Evolutionary conservation across 2,797 vertebrate species (phyloP).

Genomic region (Channallabes apus): DNA sequence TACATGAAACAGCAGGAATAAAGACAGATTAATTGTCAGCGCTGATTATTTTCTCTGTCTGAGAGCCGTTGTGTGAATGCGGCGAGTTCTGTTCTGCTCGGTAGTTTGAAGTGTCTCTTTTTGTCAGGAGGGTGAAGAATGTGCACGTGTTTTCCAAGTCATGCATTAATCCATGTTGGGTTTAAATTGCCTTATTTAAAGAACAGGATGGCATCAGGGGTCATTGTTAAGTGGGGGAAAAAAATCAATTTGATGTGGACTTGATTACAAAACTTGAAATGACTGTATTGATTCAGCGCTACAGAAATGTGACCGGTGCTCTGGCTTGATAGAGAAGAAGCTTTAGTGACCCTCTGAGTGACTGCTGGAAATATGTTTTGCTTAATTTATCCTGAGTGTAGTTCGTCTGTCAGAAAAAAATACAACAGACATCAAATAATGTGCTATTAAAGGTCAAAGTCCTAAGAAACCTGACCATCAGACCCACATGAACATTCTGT

Average conservation of each 20-base stretch:
- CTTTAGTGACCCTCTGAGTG: slow-evolving; percentile 11
- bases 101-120: slow-evolving; percentile 25
- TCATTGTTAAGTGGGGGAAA: slow-evolving; percentile 66
- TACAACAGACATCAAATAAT: background rate
- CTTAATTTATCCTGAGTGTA: background rate
- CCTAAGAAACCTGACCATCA: background rate
- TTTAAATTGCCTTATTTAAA: slow-evolving; percentile 73
- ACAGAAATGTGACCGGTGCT: slow-evolving; percentile 65
- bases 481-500: background rate
- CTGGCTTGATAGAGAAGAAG: slow-evolving; percentile 53
- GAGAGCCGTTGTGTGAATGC: slow-evolving; percentile 45
- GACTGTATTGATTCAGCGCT: slow-evolving; percentile 71
- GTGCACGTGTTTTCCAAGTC: slow-evolving; percentile 39
- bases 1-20: slow-evolving; percentile 59
- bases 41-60: slow-evolving; percentile 54
- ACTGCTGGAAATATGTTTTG: background rate
- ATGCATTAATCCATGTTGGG: slow-evolving; percentile 72
- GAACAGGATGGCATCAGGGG: slow-evolving; percentile 76
- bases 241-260: slow-evolving; percentile 74
- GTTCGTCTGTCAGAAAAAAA: background rate
- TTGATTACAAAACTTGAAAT: slow-evolving; percentile 63
- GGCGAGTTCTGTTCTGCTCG: slow-evolving; percentile 33
- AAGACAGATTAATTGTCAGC: slow-evolving; percentile 61
- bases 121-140: slow-evolving; percentile 37
- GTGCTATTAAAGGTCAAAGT: background rate